Percentiles rank a stretch among this genome's conserved stretches.
Conservation (phyloP, 2,888 invertebrate species). For the Philopedon plagiatum region DNA sequence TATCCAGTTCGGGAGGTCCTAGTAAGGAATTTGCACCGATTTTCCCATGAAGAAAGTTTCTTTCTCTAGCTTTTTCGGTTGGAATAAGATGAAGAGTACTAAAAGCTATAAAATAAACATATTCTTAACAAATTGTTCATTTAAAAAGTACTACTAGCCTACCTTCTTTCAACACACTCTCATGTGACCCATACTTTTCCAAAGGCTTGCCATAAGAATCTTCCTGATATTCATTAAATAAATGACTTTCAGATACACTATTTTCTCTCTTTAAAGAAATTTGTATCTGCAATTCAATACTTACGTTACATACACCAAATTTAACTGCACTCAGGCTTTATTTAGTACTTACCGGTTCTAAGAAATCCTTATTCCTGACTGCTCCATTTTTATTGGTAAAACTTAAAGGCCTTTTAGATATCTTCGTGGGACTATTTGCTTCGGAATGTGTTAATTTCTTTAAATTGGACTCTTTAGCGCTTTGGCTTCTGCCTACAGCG, state of each 20-base stretch:
- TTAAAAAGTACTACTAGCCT: slow-evolving; percentile 73
- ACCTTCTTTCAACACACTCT: slow-evolving; percentile 64
- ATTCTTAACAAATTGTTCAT: no score
- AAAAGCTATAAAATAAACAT: slow-evolving; percentile 41
- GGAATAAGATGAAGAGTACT: slow-evolving; percentile 78
- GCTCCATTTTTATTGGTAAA: slow-evolving; percentile 61
- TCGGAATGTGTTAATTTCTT: slow-evolving; percentile 55
- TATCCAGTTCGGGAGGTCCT: slow-evolving; percentile 87
- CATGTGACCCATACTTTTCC: slow-evolving; percentile 66
- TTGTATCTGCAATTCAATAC: slow-evolving; percentile 46
- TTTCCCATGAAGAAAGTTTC: slow-evolving; percentile 86
- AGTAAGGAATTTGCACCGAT: slow-evolving; percentile 86
- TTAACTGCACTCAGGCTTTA: background rate
- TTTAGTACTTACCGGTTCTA: slow-evolving; percentile 46
- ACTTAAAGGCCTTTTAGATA: slow-evolving; percentile 66
- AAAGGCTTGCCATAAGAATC: slow-evolving; percentile 57
- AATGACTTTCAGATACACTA: slow-evolving; percentile 65
- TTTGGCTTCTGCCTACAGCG: slow-evolving; percentile 60
- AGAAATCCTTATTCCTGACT: slow-evolving; percentile 42
- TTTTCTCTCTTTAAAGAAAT: slow-evolving; percentile 59
- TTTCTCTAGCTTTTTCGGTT: slow-evolving; percentile 84
- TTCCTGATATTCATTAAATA: slow-evolving; percentile 55
- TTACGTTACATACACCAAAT: background rate
- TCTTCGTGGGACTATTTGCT: slow-evolving; percentile 59
- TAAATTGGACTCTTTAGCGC: slow-evolving; percentile 57